phyloP scores from a whole-genome alignment of 2,888 invertebrate genomes.

The Syrista parreyssii region DNA sequence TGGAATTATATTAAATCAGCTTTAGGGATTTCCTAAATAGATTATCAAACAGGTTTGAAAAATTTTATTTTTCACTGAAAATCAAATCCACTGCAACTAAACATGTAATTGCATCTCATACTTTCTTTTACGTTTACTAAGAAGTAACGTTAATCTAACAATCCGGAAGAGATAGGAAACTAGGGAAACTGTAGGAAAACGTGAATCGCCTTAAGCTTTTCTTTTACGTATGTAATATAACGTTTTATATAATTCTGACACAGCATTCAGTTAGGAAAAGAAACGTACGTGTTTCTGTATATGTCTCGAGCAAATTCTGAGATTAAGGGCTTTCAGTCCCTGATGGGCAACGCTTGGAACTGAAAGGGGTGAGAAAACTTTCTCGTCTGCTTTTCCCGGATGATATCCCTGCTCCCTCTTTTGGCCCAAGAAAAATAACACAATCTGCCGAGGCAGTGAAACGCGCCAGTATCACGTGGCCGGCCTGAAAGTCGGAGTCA shows the following conservation, averaged over 20 bases:
- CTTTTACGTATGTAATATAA: too few relatives aligned
- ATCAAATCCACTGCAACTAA: too few relatives aligned
- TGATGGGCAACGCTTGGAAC: not conserved
- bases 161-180: too few relatives aligned
- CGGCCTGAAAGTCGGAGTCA: not conserved
- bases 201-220: too few relatives aligned
- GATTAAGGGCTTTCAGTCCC: slow-evolving; percentile 40
- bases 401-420: not conserved
- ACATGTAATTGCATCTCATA: too few relatives aligned
- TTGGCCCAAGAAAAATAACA: not conserved
- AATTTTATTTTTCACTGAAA: too few relatives aligned
- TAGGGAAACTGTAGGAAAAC: too few relatives aligned
- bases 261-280: not conserved
- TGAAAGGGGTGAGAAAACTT: not conserved
- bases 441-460: not conserved
- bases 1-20: not conserved
- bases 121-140: too few relatives aligned
- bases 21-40: not conserved
- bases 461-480: not conserved
- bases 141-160: too few relatives aligned
- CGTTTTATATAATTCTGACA: not conserved
- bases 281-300: not conserved
- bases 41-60: not conserved
- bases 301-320: slow-evolving; percentile 29
- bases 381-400: not conserved